A percentile compares a stretch with the other conserved stretches of the same genome.
These are phyloP conservation scores for Pomacea maculata DNA, from an alignment of 1,140 invertebrate species.

Conservation along the genomic window DNA sequence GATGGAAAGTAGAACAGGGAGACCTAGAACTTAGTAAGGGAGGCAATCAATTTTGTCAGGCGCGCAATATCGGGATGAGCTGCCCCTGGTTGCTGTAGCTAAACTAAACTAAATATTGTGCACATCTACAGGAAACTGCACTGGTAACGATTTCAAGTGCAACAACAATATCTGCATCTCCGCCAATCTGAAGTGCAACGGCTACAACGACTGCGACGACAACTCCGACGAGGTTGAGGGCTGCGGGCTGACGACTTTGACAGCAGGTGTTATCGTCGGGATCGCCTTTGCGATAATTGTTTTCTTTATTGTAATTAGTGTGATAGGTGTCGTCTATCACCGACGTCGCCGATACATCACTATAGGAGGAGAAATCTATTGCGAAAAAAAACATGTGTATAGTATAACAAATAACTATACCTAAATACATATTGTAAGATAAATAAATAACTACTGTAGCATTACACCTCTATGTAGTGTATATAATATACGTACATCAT, in stretches of 20 bases:
- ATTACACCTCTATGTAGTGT: too few relatives aligned
- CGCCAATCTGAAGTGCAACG: slow-evolving; percentile 29
- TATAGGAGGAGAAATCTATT: not conserved
- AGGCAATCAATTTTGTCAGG: too few relatives aligned
- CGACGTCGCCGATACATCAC: slow-evolving; percentile 10
- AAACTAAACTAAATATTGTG: too few relatives aligned
- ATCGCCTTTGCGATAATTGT: slow-evolving; percentile 19
- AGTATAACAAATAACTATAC: too few relatives aligned
- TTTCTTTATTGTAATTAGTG: not conserved
- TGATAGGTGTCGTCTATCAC: not conserved
- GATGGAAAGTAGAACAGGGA: too few relatives aligned
- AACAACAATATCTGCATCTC: slow-evolving; percentile 33
- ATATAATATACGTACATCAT: too few relatives aligned
- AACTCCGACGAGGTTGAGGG: slow-evolving; percentile 34
- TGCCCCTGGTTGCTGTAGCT: too few relatives aligned
- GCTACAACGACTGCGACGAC: slow-evolving; percentile 45
- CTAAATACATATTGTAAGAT: too few relatives aligned
- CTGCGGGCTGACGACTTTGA: slow-evolving; percentile 6
- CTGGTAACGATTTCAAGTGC: slow-evolving; percentile 28
- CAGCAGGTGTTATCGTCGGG: slow-evolving; percentile 19
- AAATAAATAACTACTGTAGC: too few relatives aligned
- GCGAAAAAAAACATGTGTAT: too few relatives aligned
- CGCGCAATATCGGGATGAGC: too few relatives aligned
- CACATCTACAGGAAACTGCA: slow-evolving; percentile 6
- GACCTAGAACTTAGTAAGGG: too few relatives aligned